Conservation (phyloP, 1,140 invertebrate genomes). For the Drusus annulatus region DNA sequence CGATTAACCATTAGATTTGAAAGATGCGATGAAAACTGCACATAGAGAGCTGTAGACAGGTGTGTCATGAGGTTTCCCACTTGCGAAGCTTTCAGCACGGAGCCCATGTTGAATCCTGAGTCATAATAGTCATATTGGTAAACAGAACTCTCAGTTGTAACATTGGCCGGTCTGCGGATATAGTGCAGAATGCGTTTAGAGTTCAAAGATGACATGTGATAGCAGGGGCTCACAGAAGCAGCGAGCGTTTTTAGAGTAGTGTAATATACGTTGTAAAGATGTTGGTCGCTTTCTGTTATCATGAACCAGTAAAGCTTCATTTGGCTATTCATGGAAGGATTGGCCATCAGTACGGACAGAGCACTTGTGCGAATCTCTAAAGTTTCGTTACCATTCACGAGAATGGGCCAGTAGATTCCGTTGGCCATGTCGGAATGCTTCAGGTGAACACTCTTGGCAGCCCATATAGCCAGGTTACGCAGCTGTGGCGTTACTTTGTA, state of each 20-base stretch:
- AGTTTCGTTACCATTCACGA: conserved; percentile 61
- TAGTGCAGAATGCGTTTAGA: conserved; percentile 45
- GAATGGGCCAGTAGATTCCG: conserved; percentile 66
- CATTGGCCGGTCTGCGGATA: conserved; percentile 53
- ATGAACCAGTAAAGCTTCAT: conserved; percentile 67
- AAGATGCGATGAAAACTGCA: conserved; percentile 45
- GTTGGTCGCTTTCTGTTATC: conserved; percentile 62
- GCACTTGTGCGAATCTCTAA: conserved; percentile 63
- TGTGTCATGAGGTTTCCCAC: conserved; percentile 34
- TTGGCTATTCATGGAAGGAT: conserved; percentile 61
- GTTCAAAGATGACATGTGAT: conserved; percentile 59
- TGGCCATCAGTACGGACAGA: conserved; percentile 64
- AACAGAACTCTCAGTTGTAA: conserved; percentile 51
- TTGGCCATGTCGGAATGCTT: conserved; percentile 59
- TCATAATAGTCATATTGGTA: conserved; percentile 60
- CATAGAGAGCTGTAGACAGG: conserved; percentile 30
- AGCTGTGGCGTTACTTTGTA: conserved; percentile 57
- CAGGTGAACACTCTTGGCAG: conserved; percentile 56
- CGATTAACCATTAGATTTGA: conserved; percentile 42
- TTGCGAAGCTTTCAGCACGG: conserved; percentile 49
- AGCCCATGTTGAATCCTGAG: conserved; percentile 60
- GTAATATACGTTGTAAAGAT: conserved; percentile 68
- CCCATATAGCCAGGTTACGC: conserved; percentile 63
- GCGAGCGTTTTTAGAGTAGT: conserved; percentile 64
- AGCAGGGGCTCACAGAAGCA: conserved; percentile 63